phyloP scores from a whole-genome alignment of 2,888 invertebrate species.

The Ennomos quercinarius region DNA sequence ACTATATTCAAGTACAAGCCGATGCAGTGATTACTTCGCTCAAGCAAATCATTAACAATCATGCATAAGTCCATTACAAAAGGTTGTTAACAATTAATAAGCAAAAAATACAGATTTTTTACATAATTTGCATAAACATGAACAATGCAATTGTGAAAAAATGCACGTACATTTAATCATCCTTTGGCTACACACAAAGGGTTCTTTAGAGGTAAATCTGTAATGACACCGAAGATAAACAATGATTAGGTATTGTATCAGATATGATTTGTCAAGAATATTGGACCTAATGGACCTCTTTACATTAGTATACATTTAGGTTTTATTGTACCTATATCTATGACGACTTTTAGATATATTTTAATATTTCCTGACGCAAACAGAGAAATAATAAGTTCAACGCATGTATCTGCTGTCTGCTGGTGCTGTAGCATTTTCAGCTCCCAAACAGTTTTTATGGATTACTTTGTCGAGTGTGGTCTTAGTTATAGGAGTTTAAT shows the following conservation, averaged over 20 bases:
- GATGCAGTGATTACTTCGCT: neutral
- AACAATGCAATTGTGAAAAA: constrained; percentile 31
- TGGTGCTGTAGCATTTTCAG: no score
- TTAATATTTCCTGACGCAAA: no score
- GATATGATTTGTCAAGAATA: no score
- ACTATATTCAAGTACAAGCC: no score
- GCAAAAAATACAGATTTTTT: constrained; percentile 26
- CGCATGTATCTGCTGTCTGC: no score
- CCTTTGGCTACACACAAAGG: constrained; percentile 36
- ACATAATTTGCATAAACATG: constrained; percentile 24
- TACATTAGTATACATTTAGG: no score
- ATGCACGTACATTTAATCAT: constrained; percentile 29
- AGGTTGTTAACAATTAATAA: constrained; percentile 22
- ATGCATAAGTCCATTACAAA: constrained; percentile 18
- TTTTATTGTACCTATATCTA: no score
- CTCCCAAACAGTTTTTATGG: no score
- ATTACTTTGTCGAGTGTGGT: no score
- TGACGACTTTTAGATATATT: no score
- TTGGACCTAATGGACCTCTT: constrained; percentile 1
- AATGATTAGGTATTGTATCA: constrained; percentile 27
- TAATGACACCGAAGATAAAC: constrained; percentile 44
- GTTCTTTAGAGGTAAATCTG: constrained; percentile 40
- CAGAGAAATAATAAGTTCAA: no score
- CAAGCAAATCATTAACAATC: constrained; percentile 12
- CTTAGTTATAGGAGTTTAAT: no score